Conservation (phyloP, 2,888 invertebrate species). For the Rhagium mordax region DNA sequence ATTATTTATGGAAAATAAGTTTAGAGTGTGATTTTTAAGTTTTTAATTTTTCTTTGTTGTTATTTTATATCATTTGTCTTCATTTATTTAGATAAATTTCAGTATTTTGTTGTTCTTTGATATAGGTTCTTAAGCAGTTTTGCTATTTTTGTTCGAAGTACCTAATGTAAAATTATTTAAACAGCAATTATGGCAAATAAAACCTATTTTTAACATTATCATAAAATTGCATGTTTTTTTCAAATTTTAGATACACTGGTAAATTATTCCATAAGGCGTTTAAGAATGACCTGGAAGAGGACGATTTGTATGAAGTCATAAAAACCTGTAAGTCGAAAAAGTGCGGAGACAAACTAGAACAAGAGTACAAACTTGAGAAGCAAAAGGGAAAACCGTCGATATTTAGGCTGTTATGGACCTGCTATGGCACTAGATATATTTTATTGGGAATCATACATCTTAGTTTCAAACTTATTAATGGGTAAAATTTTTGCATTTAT, state of each 20-base stretch:
- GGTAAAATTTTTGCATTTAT: slow-evolving; percentile 35
- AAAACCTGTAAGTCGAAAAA: slow-evolving; percentile 64
- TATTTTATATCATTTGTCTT: no score
- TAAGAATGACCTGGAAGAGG: slow-evolving; percentile 76
- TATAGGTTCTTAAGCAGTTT: no score
- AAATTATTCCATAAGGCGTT: slow-evolving; percentile 78
- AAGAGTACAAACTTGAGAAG: slow-evolving; percentile 58
- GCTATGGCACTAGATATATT: slow-evolving; percentile 55
- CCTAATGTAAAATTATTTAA: no score
- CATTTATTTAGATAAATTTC: no score
- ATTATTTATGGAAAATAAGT: no score
- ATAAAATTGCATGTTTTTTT: no score
- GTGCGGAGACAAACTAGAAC: slow-evolving; percentile 62
- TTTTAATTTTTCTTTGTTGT: no score
- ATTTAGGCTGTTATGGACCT: slow-evolving; percentile 53
- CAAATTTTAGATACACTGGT: slow-evolving; percentile 76
- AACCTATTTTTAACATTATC: no score
- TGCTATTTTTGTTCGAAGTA: no score
- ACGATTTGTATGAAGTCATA: slow-evolving; percentile 75
- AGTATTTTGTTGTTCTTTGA: no score
- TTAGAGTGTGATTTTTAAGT: no score
- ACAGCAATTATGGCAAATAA: no score
- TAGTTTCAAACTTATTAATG: slow-evolving; percentile 45
- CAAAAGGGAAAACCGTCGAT: slow-evolving; percentile 52
- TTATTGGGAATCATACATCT: slow-evolving; percentile 49